Evolutionary conservation across 2,797 vertebrate species (phyloP).

Genomic region (Mastacembelus armatus): DNA sequence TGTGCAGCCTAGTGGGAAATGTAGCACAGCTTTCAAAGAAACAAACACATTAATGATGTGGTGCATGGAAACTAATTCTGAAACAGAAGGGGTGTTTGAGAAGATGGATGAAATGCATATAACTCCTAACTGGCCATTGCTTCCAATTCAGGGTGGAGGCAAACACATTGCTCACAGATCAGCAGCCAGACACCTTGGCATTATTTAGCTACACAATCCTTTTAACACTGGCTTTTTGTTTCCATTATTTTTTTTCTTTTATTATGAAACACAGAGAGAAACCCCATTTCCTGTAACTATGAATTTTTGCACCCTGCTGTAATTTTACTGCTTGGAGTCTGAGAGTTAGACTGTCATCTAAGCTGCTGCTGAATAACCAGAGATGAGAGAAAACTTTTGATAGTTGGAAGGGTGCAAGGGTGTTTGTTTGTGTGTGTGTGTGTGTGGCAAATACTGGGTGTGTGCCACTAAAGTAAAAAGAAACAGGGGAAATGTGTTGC

Average conservation of each 20-base stretch:
- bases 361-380: constrained; percentile 32
- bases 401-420: constrained; percentile 7
- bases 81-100: constrained; percentile 3
- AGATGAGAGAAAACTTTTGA: constrained; percentile 4
- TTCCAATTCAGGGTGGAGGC: constrained; percentile 20
- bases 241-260: constrained; percentile 60
- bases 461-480: background rate
- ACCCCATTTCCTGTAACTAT: constrained; percentile 7
- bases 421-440: constrained; percentile 9
- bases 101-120: constrained; percentile 29
- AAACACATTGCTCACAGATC: constrained; percentile 46
- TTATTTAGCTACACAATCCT: constrained; percentile 68
- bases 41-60: constrained; percentile 34
- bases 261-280: constrained; percentile 20
- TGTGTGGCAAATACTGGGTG: constrained; percentile 10
- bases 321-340: constrained; percentile 17
- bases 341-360: constrained; percentile 11
- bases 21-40: constrained; percentile 4
- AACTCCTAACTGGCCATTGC: background rate
- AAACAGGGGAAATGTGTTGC: background rate
- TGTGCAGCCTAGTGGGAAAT: constrained; percentile 12
- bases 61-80: background rate
- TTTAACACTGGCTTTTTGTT: constrained; percentile 51
- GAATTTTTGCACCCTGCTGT: background rate
- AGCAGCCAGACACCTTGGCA: constrained; percentile 51